Conservation (phyloP, 92 coral and sea anemone species). For the Hydrozoanthus gracilis region DNA sequence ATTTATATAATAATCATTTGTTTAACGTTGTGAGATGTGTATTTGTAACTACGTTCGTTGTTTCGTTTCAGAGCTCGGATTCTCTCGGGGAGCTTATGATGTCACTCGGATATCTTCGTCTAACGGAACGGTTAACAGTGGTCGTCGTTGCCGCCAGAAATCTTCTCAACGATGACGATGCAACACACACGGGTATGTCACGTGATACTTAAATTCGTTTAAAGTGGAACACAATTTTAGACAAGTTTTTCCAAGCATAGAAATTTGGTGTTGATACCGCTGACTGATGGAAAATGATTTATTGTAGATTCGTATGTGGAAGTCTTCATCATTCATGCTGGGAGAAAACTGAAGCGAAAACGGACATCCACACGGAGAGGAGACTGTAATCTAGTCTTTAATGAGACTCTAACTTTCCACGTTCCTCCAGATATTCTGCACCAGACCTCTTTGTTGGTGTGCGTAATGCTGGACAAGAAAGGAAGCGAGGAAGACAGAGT, state of each 20-base stretch:
- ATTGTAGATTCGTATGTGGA: conserved; percentile 81
- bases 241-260: neutral
- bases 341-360: conserved; percentile 76
- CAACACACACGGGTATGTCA: conserved; percentile 54
- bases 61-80: conserved; percentile 54
- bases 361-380: conserved; percentile 61
- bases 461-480: conserved; percentile 70
- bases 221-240: neutral
- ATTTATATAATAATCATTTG: no score
- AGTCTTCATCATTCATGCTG: conserved; percentile 71
- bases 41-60: neutral
- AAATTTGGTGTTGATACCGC: neutral
- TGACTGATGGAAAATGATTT: neutral
- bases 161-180: conserved; percentile 54
- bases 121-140: conserved; percentile 88
- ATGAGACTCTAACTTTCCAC: conserved; percentile 92
- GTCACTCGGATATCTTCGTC: conserved; percentile 94
- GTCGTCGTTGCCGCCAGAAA: conserved; percentile 80
- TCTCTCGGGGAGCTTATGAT: conserved; percentile 87
- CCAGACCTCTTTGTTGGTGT: conserved; percentile 78
- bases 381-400: conserved; percentile 82
- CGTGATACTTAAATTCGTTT: neutral
- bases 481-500: conserved; percentile 53
- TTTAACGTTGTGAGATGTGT: no score
- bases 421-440: conserved; percentile 87